Conservation (phyloP, 2,113 vertebrate species). For the Leuciscus idus region DNA sequence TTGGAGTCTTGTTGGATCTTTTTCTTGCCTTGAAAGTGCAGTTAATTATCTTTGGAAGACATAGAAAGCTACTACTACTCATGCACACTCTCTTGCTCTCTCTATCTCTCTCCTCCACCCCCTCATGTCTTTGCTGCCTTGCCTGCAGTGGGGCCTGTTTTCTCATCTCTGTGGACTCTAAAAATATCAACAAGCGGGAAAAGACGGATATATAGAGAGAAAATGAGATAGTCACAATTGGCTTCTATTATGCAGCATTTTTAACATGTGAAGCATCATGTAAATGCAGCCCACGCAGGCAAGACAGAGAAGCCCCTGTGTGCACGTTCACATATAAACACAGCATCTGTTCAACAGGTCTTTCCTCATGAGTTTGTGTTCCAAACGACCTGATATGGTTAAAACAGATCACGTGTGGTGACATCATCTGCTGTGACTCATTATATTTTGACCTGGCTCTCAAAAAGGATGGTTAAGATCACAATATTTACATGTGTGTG, state of each 20-base stretch:
- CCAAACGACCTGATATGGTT: background rate
- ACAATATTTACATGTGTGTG: slow-evolving; percentile 31
- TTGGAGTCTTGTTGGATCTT: slow-evolving; percentile 24
- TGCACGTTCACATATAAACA: background rate
- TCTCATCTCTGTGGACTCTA: slow-evolving; percentile 81
- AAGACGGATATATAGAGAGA: slow-evolving; percentile 2
- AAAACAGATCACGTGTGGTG: slow-evolving; percentile 17
- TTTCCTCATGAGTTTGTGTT: slow-evolving; percentile 14
- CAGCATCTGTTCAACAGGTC: background rate
- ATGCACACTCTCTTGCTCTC: slow-evolving; percentile 22
- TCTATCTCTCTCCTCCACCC: slow-evolving; percentile 17
- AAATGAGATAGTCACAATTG: background rate
- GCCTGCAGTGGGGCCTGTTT: slow-evolving; percentile 79
- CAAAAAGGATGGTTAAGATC: background rate
- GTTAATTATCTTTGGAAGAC: slow-evolving; percentile 44
- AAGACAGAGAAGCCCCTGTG: slow-evolving; percentile 1
- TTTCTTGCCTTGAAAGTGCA: slow-evolving; percentile 10
- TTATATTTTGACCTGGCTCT: background rate
- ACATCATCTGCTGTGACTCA: slow-evolving; percentile 1
- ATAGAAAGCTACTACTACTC: slow-evolving; percentile 24
- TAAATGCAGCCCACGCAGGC: slow-evolving; percentile 28
- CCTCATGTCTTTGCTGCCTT: slow-evolving; percentile 46
- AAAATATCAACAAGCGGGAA: slow-evolving; percentile 53
- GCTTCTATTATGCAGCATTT: slow-evolving; percentile 54
- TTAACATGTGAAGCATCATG: slow-evolving; percentile 32